Evolutionary conservation across 2,888 invertebrate species (phyloP).

Genomic region (Heliconius ethilla): DNA sequence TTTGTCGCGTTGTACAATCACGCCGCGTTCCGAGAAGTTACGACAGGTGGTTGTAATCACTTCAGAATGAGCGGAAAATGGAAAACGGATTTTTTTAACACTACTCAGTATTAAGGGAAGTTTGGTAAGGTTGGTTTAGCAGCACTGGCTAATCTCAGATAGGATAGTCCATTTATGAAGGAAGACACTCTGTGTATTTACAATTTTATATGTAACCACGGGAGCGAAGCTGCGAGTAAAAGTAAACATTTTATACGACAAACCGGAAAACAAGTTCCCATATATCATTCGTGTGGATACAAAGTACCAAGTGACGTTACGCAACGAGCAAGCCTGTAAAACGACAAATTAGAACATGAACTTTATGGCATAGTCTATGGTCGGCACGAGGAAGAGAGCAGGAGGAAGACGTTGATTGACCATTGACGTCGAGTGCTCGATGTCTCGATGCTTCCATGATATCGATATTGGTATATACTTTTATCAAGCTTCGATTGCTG

Average conservation of each 20-base stretch:
- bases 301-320: neutral
- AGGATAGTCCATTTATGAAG: too few species aligned
- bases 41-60: neutral
- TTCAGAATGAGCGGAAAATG: too few species aligned
- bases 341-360: slow-evolving; percentile 8
- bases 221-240: neutral
- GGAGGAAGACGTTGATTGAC: slow-evolving; percentile 9
- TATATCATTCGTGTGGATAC: neutral
- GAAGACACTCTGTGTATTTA: too few species aligned
- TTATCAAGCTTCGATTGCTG: neutral
- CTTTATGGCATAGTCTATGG: neutral
- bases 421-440: slow-evolving; percentile 9
- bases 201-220: too few species aligned
- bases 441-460: neutral
- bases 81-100: too few species aligned
- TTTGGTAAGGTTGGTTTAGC: too few species aligned
- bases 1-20: neutral
- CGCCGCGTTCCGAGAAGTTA: neutral
- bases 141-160: too few species aligned
- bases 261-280: slow-evolving; percentile 3
- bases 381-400: slow-evolving; percentile 8
- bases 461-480: neutral
- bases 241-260: neutral
- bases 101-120: too few species aligned
- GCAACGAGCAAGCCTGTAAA: slow-evolving; percentile 13